Evolutionary conservation across 2,113 vertebrate species (phyloP), one percentile per base, ranked within the genome.

Genomic region (Anas platyrhynchos): DNA sequence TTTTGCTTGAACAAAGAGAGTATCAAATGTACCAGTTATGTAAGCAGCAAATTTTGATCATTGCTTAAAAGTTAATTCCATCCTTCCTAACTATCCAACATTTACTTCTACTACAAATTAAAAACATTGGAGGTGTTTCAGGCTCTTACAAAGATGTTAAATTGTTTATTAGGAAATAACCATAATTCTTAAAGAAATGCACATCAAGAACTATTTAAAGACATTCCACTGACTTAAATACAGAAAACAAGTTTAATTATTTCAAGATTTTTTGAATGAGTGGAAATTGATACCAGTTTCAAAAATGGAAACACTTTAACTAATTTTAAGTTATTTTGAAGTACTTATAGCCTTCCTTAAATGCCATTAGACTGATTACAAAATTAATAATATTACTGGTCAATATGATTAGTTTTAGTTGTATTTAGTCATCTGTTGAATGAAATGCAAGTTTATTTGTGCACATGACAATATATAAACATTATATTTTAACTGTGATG

Each of bases 11-110:
- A 48, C 8, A 43, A 27, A 65, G 67, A 63, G 31, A 59, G 12
- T 14, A 55, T 43, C 0, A 0, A 56, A 87, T 61, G 52, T 68
- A 54, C 8, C 8, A 48, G 21, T 46, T 59, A 25, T 16, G 1
- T 20, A 71, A 63, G 38, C 9, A 83, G 34, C 56, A 54, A 20
- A 54, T 89, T 69, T 76, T 10, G 0, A 41, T 32, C 7, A 34
- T 9, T 54, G 4, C 34, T 71, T 66, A 48, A 87, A 83, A 84
- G 21, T 52, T 32, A 66, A 56, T 6, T 66, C 15, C 68, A 2
- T 68, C 63, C 34, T 88, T 73, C 4, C 34, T 89, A 59, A 41
- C 26, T 31, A 41, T 10, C 16, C 25, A 54, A 22, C 18, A 61
- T 48, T 58, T 63, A 63, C 8, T 83, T 88, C 41, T 72, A 56